These are phyloP conservation scores for Conistra vaccinii DNA, from an alignment of 2,888 invertebrate species.

Conservation along the genomic window DNA sequence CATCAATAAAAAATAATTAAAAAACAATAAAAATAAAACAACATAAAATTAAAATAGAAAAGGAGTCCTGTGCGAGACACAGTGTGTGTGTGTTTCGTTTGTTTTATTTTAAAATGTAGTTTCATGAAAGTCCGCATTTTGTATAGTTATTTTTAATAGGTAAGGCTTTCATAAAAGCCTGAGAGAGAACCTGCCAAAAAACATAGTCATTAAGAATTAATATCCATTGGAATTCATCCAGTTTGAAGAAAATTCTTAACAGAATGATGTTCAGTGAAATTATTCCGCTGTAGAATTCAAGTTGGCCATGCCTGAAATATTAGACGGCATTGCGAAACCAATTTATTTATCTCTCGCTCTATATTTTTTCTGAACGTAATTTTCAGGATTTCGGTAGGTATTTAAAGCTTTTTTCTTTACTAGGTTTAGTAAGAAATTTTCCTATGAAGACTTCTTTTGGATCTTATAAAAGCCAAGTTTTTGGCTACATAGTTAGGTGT, in stretches of 20 bases:
- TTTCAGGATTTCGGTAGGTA: not conserved
- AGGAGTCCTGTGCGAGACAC: no score
- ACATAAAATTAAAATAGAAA: no score
- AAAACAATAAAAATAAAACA: no score
- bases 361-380: constrained; percentile 6
- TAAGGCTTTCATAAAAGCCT: no score
- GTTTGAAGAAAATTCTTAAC: constrained; percentile 33
- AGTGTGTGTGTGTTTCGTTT: no score
- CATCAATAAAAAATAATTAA: no score
- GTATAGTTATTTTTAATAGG: no score
- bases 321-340: constrained; percentile 29
- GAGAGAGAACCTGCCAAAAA: not conserved
- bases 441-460: not conserved
- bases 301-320: constrained; percentile 43
- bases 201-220: constrained; percentile 31
- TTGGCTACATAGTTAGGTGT: not conserved
- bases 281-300: constrained; percentile 40
- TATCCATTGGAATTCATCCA: constrained; percentile 34
- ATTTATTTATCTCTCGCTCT: constrained; percentile 35
- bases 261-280: constrained; percentile 48
- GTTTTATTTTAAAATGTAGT: no score
- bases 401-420: not conserved
- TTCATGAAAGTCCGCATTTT: no score
- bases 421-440: not conserved
- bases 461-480: not conserved